Conservation (phyloP, 2,797 vertebrate genomes). For the Molossus molossus region DNA sequence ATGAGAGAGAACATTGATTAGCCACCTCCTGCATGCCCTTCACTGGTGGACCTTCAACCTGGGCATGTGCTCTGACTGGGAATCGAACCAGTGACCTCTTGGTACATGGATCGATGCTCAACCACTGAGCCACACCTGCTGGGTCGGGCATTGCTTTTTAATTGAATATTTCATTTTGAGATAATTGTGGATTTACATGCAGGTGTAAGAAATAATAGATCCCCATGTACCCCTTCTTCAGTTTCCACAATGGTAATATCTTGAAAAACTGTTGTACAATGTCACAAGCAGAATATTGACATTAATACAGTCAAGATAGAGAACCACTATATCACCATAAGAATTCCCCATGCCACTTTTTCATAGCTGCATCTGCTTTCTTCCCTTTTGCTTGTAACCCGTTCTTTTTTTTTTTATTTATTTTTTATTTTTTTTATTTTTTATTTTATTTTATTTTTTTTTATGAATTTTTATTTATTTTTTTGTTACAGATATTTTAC, state of each 20-base stretch:
- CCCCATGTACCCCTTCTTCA: background rate
- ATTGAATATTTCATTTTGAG: background rate
- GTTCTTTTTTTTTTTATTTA: too few relatives aligned
- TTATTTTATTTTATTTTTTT: too few relatives aligned
- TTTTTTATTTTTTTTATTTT: too few relatives aligned
- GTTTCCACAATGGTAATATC: background rate
- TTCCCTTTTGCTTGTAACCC: background rate
- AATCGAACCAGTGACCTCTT: too few relatives aligned
- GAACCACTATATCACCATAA: background rate
- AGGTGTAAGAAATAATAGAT: background rate
- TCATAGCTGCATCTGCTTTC: background rate
- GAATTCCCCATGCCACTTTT: background rate
- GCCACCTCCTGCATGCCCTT: too few relatives aligned
- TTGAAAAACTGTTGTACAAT: background rate
- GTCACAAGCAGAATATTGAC: background rate
- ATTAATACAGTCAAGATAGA: background rate
- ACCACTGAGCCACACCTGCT: too few relatives aligned
- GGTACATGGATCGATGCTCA: too few relatives aligned
- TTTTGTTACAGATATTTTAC: too few relatives aligned
- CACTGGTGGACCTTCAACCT: too few relatives aligned
- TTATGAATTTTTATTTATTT: too few relatives aligned
- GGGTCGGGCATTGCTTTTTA: background rate
- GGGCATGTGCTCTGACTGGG: too few relatives aligned
- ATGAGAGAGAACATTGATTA: too few relatives aligned
- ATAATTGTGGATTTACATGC: background rate